Percentiles rank a stretch among this genome's conserved stretches.
Evolutionary conservation across 1,140 invertebrate genomes (phyloP).

Genomic region (Drosophila lacertosa): DNA sequence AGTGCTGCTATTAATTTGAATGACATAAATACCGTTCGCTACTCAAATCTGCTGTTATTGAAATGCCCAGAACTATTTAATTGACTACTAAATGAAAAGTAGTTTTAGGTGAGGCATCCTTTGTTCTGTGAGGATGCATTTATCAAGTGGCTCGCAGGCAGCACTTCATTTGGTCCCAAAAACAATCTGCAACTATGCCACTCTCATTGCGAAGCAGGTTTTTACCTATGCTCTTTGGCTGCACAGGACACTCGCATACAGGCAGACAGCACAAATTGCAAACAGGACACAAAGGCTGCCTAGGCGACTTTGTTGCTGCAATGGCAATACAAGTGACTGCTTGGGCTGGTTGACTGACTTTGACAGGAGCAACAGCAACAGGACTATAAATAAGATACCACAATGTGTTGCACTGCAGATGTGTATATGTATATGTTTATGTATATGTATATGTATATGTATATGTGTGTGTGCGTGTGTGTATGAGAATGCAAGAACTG

Average conservation of each 20-base stretch:
- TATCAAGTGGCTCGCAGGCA: slow-evolving; percentile 32
- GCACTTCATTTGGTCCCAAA: slow-evolving; percentile 29
- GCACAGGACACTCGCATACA: slow-evolving; percentile 12
- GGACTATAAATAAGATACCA: slow-evolving; percentile 64
- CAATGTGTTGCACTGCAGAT: slow-evolving; percentile 37
- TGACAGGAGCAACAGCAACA: slow-evolving; percentile 49
- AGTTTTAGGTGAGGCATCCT: neutral
- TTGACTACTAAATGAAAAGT: slow-evolving; percentile 20
- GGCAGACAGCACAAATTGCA: slow-evolving; percentile 30
- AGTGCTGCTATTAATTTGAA: slow-evolving; percentile 7
- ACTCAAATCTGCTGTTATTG: neutral
- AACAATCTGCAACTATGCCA: slow-evolving; percentile 36
- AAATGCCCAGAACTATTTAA: slow-evolving; percentile 18
- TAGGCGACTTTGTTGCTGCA: slow-evolving; percentile 52
- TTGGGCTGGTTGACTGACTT: slow-evolving; percentile 63
- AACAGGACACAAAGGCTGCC: slow-evolving; percentile 45
- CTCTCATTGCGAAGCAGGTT: slow-evolving; percentile 26
- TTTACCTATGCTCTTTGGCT: slow-evolving; percentile 68
- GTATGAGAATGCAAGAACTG: slow-evolving; percentile 66
- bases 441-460: slow-evolving; percentile 13
- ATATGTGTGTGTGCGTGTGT: slow-evolving; percentile 45
- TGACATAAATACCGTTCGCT: neutral
- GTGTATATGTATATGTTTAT: slow-evolving; percentile 15
- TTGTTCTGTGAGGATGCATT: slow-evolving; percentile 24
- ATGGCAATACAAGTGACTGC: slow-evolving; percentile 47